Percentiles rank a stretch among this genome's conserved stretches.
These are phyloP conservation scores for Perithous albicinctus DNA, from an alignment of 2,888 invertebrate species.

Conservation along the genomic window DNA sequence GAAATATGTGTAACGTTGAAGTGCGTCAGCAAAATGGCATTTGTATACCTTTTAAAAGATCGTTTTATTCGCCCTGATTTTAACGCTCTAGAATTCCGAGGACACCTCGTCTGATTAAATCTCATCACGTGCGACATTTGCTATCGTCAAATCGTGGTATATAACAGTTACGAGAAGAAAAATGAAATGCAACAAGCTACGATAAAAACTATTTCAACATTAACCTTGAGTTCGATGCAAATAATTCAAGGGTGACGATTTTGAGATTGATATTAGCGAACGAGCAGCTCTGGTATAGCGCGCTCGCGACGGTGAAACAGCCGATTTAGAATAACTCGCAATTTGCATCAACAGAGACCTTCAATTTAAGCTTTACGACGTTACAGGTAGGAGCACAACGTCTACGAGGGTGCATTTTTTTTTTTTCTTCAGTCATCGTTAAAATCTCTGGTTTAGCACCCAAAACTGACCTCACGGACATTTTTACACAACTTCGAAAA, in stretches of 20 bases:
- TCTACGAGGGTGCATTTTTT: no score
- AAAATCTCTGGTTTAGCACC: no score
- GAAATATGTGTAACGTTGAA: no score
- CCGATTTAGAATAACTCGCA: neutral
- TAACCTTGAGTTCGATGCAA: conserved; percentile 2
- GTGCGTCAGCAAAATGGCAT: no score
- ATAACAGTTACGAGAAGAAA: conserved; percentile 3
- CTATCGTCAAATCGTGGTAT: conserved; percentile 2
- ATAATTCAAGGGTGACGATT: neutral
- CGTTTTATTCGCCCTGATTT: no score
- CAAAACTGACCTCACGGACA: neutral
- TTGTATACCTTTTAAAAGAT: no score
- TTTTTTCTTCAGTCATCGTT: neutral
- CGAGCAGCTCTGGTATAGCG: neutral
- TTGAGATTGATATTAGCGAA: neutral
- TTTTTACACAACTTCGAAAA: neutral
- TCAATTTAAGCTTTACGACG: conserved; percentile 17
- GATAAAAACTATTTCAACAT: neutral
- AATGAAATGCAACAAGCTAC: neutral
- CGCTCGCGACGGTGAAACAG: neutral
- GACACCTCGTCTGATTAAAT: neutral
- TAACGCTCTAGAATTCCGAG: no score
- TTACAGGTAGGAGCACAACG: conserved; percentile 1
- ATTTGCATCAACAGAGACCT: conserved; percentile 7
- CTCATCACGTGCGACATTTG: neutral